These are phyloP conservation scores for Caenorhabditis sp. DNA, from an alignment of 2,888 invertebrate genomes.

Conservation along the genomic window DNA sequence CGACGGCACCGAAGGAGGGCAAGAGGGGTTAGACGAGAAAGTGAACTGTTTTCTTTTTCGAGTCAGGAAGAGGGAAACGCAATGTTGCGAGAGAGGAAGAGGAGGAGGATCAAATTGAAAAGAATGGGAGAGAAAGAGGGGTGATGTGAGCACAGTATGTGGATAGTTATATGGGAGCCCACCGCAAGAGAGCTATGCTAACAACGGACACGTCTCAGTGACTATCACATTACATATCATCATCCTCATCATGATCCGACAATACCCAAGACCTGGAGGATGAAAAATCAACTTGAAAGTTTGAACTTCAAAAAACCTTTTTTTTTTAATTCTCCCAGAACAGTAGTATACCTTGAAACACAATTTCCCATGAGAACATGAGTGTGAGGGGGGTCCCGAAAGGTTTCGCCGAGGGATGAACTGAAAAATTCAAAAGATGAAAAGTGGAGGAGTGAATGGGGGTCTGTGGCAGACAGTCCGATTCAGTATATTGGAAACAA, in stretches of 20 bases:
- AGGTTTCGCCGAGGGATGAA: neutral
- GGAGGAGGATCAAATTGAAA: slow-evolving; percentile 10
- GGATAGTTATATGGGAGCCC: slow-evolving; percentile 59
- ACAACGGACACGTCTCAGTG: slow-evolving; percentile 37
- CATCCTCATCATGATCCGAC: slow-evolving; percentile 24
- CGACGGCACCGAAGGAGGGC: slow-evolving; percentile 26
- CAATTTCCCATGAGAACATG: neutral
- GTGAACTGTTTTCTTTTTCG: slow-evolving; percentile 51
- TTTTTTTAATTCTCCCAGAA: no score
- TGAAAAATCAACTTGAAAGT: no score
- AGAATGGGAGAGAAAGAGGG: neutral
- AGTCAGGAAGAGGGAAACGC: slow-evolving; percentile 16
- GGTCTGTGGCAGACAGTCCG: slow-evolving; percentile 24
- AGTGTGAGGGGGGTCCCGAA: neutral
- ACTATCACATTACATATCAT: slow-evolving; percentile 64
- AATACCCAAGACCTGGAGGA: neutral
- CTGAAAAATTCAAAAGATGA: neutral
- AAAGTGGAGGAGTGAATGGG: slow-evolving; percentile 13
- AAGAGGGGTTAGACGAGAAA: slow-evolving; percentile 12
- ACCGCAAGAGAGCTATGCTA: slow-evolving; percentile 61
- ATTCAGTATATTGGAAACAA: slow-evolving; percentile 35
- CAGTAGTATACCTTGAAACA: slow-evolving; percentile 4
- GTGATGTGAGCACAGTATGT: slow-evolving; percentile 57
- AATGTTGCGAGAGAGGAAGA: neutral
- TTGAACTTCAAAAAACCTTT: no score